These are phyloP conservation scores for Acrossocheilus wenchowensis DNA, from an alignment of 2,797 vertebrate genomes.

Conservation along the genomic window DNA sequence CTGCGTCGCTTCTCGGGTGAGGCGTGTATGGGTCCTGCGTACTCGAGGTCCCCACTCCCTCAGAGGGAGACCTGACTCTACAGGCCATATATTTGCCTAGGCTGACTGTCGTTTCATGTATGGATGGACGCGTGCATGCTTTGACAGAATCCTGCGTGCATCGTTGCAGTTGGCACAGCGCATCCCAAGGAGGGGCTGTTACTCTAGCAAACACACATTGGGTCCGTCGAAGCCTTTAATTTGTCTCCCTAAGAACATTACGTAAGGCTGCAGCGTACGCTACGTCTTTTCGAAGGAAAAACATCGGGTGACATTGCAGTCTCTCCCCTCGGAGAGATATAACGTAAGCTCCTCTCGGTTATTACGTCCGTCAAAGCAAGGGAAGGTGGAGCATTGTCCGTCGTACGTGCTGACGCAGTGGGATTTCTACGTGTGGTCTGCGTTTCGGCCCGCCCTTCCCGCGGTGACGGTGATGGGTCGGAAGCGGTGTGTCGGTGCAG, in stretches of 20 bases:
- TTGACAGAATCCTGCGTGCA: constrained; percentile 57
- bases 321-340: constrained; percentile 58
- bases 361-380: constrained; percentile 72
- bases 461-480: constrained; percentile 94
- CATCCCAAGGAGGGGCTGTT: constrained; percentile 64
- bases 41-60: constrained; percentile 78
- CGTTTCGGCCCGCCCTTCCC: constrained; percentile 86
- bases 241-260: constrained; percentile 60
- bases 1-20: constrained; percentile 74
- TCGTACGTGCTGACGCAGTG: constrained; percentile 83
- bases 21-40: constrained; percentile 80
- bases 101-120: constrained; percentile 64
- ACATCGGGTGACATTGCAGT: constrained; percentile 82
- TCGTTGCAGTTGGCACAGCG: constrained; percentile 64
- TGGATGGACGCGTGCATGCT: constrained; percentile 69
- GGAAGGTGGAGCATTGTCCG: constrained; percentile 83
- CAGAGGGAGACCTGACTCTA: constrained; percentile 69
- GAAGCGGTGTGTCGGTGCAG: constrained; percentile 97
- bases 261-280: constrained; percentile 72
- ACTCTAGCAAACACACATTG: constrained; percentile 57
- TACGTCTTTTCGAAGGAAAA: constrained; percentile 72
- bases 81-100: constrained; percentile 74
- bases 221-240: constrained; percentile 50
- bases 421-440: constrained; percentile 85
- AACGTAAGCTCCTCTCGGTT: constrained; percentile 65